Evolutionary conservation across 92 coral and sea anemone species (phyloP), one percentile per base, ranked within the genome.

Genomic region (Bergia sp.): DNA sequence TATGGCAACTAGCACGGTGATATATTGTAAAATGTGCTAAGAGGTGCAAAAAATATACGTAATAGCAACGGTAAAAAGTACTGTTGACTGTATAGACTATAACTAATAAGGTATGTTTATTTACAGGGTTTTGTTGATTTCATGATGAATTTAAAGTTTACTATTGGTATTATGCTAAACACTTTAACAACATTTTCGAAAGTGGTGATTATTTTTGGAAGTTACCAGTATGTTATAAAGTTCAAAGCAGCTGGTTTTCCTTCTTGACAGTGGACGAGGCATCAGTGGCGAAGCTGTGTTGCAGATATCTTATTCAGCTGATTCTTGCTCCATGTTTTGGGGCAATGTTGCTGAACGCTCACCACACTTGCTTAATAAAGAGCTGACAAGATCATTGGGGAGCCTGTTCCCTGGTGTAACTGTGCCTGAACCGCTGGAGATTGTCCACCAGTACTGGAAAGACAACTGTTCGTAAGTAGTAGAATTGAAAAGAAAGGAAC

Each of bases 391-490:
- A 36, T 86, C 91, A 16, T 45, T 88, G 37, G 38, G 21, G 41
- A 71, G 58, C 47, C 53, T 88, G 57, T 88, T 81, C 53, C 82
- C 87, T 0, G 87, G 91, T 37, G 78, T 88, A 38, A 71, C 81
- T 58, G 79, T 89, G 21, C 91, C 88, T 57, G 69, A 39, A 11
- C 82, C 91, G 43, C 47, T 81, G 77, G 76, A 82, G 23, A 65
- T 74, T 29, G 80, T 82, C 37, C 75, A 89, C 50, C 10, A 37
- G 43, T 82, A 89, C 82, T 89, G 91, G 91, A 86, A 89, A 15
- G 65, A 89, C 13, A 75, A 76, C 0, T 73, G 37, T 6, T 12
- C 44, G 90, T 80, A 69, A 88, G 90, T 80, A 65, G 4, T 36
- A 18, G 67, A 10, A 61, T 61, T 1, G 23, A 18, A 61, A 29